Evolutionary conservation across 1,140 invertebrate species (phyloP).

Genomic region (Bombus pascuorum): DNA sequence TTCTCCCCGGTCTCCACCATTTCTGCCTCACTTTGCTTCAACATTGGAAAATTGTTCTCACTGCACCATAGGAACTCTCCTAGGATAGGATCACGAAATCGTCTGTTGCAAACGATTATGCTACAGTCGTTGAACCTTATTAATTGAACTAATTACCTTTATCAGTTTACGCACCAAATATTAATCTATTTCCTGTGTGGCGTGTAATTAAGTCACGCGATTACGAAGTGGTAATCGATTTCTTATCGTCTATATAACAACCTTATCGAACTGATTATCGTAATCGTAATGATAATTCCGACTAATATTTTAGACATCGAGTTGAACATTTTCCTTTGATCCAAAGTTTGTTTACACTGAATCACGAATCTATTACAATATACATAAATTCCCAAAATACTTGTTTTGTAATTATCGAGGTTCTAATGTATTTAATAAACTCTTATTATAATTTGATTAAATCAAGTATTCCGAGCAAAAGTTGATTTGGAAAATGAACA

Average conservation of each 20-base stretch:
- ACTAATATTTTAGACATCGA: background rate
- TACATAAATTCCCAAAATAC: too few relatives aligned
- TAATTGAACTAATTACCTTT: background rate
- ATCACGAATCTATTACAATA: too few relatives aligned
- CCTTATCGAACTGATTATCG: background rate
- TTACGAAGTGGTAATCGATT: slow-evolving; percentile 3
- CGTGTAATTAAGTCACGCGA: background rate
- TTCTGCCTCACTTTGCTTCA: background rate
- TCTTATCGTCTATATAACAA: background rate
- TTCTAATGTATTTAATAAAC: too few relatives aligned
- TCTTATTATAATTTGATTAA: too few relatives aligned
- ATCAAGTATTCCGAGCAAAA: too few relatives aligned
- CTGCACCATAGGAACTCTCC: too few relatives aligned
- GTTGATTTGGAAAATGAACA: too few relatives aligned
- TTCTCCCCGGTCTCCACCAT: background rate
- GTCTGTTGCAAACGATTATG: too few relatives aligned
- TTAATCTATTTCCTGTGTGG: background rate
- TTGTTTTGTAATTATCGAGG: too few relatives aligned
- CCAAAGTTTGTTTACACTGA: background rate
- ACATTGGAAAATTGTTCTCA: background rate
- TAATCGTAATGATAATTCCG: background rate
- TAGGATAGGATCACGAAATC: background rate
- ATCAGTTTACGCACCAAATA: background rate
- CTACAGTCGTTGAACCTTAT: background rate
- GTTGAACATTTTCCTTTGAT: background rate